Conservation (phyloP, 1,140 invertebrate species). For the Trigoniulus corallinus region DNA sequence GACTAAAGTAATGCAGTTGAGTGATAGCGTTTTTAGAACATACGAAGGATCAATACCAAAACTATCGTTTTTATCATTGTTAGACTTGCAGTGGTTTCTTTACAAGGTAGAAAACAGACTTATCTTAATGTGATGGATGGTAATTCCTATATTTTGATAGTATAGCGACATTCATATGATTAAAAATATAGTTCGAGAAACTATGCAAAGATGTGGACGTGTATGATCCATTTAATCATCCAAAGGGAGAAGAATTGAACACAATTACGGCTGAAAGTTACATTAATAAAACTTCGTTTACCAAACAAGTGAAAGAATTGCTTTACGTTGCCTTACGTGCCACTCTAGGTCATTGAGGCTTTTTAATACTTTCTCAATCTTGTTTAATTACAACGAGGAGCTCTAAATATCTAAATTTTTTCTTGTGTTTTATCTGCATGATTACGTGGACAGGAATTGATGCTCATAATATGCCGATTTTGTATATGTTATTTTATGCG, state of each 20-base stretch:
- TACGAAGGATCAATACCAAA: conserved; percentile 24
- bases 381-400: too few species aligned
- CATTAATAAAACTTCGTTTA: conserved; percentile 13
- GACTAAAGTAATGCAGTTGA: conserved; percentile 23
- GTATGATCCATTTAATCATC: conserved; percentile 22
- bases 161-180: too few species aligned
- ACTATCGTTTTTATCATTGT: conserved; percentile 20
- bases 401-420: too few species aligned
- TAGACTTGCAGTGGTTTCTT: conserved; percentile 23
- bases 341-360: too few species aligned
- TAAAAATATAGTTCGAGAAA: conserved; percentile 22
- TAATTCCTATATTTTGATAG: neutral
- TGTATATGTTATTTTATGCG: conserved; percentile 27
- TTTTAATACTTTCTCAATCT: too few species aligned
- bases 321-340: too few species aligned
- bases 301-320: too few species aligned
- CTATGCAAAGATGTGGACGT: conserved; percentile 18
- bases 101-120: conserved; percentile 13
- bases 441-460: conserved; percentile 19
- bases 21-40: conserved; percentile 15
- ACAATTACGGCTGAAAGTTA: conserved; percentile 21
- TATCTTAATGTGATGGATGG: neutral
- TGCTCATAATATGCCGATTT: conserved; percentile 22
- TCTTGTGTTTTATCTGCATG: too few species aligned
- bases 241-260: conserved; percentile 22